Conservation (phyloP, 2,797 vertebrate species). For the Adrianichthys oophorus region DNA sequence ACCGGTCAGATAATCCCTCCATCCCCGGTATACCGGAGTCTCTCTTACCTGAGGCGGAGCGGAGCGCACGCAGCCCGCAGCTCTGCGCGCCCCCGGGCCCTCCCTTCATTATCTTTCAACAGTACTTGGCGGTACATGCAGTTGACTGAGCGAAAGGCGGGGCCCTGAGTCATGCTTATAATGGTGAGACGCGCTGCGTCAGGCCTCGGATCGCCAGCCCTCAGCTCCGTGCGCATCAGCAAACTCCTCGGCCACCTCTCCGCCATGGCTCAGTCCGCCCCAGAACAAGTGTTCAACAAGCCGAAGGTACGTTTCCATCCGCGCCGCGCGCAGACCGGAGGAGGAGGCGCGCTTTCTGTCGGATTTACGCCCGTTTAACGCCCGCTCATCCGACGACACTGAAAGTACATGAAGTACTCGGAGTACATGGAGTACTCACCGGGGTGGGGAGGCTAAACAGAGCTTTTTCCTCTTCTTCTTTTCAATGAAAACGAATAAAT, state of each 20-base stretch:
- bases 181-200: constrained; percentile 9
- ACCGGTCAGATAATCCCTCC: constrained; percentile 46
- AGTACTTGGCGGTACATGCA: neutral
- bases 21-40: neutral
- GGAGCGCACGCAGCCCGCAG: neutral
- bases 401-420: constrained; percentile 1
- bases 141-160: constrained; percentile 40
- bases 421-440: neutral
- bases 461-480: no score
- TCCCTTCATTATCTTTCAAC: fast-evolving
- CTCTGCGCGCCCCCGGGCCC: neutral
- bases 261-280: constrained; percentile 57
- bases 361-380: constrained; percentile 6
- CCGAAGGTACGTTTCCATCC: constrained; percentile 69
- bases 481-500: neutral
- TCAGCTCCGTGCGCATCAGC: constrained; percentile 27
- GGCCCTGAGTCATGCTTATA: constrained; percentile 47
- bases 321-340: no score
- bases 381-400: neutral
- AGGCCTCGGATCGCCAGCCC: constrained; percentile 12
- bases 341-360: neutral
- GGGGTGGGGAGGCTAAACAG: neutral
- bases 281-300: constrained; percentile 63
- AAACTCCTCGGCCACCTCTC: constrained; percentile 7
- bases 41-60: neutral